These are phyloP conservation scores for Drusus annulatus DNA, from an alignment of 1,140 invertebrate genomes.

Conservation along the genomic window DNA sequence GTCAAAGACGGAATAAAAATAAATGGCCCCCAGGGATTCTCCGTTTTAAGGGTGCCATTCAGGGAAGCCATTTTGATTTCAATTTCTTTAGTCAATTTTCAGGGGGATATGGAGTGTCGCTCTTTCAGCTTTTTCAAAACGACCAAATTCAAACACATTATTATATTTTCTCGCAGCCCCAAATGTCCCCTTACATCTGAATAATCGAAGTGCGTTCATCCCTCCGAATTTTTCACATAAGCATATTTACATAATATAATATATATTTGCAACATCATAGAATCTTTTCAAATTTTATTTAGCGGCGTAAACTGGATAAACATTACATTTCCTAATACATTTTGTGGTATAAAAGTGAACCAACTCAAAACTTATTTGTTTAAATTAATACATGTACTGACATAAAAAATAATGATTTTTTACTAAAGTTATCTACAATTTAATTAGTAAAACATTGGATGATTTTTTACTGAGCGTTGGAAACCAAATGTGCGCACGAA, in stretches of 20 bases:
- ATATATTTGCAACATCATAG: background rate
- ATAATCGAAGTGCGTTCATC: background rate
- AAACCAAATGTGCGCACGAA: too few species aligned
- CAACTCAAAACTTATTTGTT: background rate
- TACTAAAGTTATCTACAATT: background rate
- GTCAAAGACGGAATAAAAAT: slow-evolving; percentile 11
- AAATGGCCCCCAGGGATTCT: background rate
- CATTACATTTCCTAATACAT: background rate
- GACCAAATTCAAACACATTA: slow-evolving; percentile 15
- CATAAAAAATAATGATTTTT: too few species aligned
- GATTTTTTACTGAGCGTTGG: too few species aligned
- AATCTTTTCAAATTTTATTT: background rate
- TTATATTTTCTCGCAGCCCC: background rate
- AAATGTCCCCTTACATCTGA: slow-evolving; percentile 5
- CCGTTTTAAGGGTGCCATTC: slow-evolving; percentile 5
- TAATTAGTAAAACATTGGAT: too few species aligned
- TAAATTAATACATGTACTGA: too few species aligned
- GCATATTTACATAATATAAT: background rate
- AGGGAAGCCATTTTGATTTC: slow-evolving; percentile 16
- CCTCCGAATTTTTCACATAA: background rate
- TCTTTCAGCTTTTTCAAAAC: background rate
- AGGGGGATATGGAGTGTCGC: background rate
- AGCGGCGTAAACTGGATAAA: background rate
- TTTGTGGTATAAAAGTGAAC: background rate
- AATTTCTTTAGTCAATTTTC: slow-evolving; percentile 21